phyloP scores from a whole-genome alignment of 2,888 invertebrate genomes.

The Embidobia sp. region DNA sequence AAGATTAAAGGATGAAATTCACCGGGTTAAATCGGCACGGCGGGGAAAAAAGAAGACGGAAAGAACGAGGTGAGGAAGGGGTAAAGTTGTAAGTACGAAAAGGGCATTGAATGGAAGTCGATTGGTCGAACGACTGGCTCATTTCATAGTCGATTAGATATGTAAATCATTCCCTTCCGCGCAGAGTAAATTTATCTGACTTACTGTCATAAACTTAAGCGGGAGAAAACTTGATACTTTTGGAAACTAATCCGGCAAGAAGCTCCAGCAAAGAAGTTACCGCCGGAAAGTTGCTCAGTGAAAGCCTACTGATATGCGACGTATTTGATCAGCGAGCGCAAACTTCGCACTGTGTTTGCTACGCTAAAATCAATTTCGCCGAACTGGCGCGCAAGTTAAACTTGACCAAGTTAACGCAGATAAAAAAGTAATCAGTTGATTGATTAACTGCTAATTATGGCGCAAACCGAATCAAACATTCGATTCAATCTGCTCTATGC shows the following conservation, averaged over 20 bases:
- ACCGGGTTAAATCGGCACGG: too few species aligned
- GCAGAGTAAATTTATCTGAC: slow-evolving; percentile 59
- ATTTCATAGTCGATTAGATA: slow-evolving; percentile 63
- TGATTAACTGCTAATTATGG: slow-evolving; percentile 51
- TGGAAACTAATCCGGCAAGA: slow-evolving; percentile 61
- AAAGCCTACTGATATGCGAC: slow-evolving; percentile 63
- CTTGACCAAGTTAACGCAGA: slow-evolving; percentile 54
- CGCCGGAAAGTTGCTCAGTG: slow-evolving; percentile 50
- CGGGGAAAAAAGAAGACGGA: slow-evolving; percentile 1
- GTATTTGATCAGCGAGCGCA: slow-evolving; percentile 59
- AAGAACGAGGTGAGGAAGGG: neutral
- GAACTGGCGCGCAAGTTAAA: slow-evolving; percentile 57
- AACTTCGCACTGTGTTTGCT: slow-evolving; percentile 59
- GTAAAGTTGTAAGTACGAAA: slow-evolving; percentile 24
- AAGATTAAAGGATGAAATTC: too few species aligned
- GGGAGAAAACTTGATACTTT: slow-evolving; percentile 63
- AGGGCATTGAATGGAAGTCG: slow-evolving; percentile 45
- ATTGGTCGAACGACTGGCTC: slow-evolving; percentile 56
- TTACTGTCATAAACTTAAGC: slow-evolving; percentile 55
- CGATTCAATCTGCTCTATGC: slow-evolving; percentile 27
- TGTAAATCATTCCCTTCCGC: slow-evolving; percentile 61
- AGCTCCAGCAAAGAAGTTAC: slow-evolving; percentile 50
- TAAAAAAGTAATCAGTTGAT: slow-evolving; percentile 61
- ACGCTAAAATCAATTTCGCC: slow-evolving; percentile 57
- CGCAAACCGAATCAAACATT: slow-evolving; percentile 29